phyloP scores from a whole-genome alignment of 2,113 vertebrate species.

The Pollimyrus isidori region DNA sequence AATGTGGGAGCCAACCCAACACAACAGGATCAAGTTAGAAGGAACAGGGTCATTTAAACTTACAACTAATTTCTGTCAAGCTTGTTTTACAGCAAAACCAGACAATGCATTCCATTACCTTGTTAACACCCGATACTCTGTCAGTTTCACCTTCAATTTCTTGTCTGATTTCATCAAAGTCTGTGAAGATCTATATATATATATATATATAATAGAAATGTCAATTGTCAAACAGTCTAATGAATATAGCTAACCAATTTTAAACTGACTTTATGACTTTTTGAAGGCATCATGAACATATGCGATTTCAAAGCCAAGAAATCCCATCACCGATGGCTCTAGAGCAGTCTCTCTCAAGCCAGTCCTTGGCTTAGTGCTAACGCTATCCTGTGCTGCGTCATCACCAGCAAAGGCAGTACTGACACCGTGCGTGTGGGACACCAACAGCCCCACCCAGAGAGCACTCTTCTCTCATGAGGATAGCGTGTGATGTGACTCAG shows the following conservation, averaged over 20 bases:
- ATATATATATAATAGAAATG: not conserved
- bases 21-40: not conserved
- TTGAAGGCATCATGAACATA: not conserved
- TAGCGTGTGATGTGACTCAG: not conserved
- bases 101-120: slow-evolving; percentile 58
- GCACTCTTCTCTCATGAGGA: not conserved
- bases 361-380: no score
- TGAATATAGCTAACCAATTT: not conserved
- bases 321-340: not conserved
- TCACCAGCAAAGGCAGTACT: not conserved
- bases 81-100: not conserved
- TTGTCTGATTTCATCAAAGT: slow-evolving; percentile 92
- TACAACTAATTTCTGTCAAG: not conserved
- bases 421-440: not conserved
- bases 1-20: not conserved
- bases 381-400: not conserved
- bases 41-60: not conserved
- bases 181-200: slow-evolving; percentile 77
- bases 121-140: slow-evolving; percentile 91
- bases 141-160: slow-evolving; percentile 96
- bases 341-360: no score
- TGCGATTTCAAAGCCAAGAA: not conserved
- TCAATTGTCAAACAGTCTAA: not conserved
- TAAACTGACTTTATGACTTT: not conserved
- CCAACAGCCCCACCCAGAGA: not conserved